A percentile compares a stretch with the other conserved stretches of the same genome.
phyloP scores from a whole-genome alignment of 1,140 invertebrate species.

The Drosophila orena region DNA sequence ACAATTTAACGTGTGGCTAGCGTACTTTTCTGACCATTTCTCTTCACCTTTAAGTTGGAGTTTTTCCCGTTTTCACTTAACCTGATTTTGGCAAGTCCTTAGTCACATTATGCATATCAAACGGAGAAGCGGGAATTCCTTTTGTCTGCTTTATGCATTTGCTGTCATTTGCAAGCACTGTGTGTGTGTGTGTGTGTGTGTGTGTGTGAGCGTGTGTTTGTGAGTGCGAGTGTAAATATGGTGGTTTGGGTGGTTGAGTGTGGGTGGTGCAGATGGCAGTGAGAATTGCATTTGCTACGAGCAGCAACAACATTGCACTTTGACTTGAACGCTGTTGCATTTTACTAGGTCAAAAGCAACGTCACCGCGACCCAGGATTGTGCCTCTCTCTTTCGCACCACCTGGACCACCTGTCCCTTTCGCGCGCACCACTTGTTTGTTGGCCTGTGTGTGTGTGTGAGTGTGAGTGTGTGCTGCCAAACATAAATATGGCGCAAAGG shows the following conservation, averaged over 20 bases:
- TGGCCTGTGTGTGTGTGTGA: conserved; percentile 3
- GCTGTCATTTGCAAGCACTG: conserved; percentile 53
- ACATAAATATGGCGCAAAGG: conserved; percentile 78
- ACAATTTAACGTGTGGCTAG: too few relatives aligned
- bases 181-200: not conserved
- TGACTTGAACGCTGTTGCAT: conserved; percentile 80
- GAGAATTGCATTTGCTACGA: conserved; percentile 65
- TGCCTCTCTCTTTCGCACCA: not conserved
- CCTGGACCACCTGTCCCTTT: not conserved
- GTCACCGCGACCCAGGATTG: conserved; percentile 53
- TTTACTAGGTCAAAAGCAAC: conserved; percentile 82
- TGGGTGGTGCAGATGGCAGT: conserved; percentile 18
- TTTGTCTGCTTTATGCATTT: conserved; percentile 51
- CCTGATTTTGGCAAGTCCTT: conserved; percentile 1
- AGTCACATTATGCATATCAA: conserved; percentile 34
- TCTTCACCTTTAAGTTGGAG: conserved; percentile 6
- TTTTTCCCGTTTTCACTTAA: conserved; percentile 9
- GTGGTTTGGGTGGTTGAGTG: conserved; percentile 6
- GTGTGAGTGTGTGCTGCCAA: conserved; percentile 57
- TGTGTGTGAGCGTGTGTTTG: not conserved
- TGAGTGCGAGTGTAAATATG: not conserved
- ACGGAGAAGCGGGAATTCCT: conserved; percentile 12
- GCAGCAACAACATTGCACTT: conserved; percentile 63
- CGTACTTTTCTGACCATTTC: not conserved
- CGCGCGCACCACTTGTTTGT: not conserved